A percentile compares a stretch with the other conserved stretches of the same genome.
Conservation (phyloP, 2,888 invertebrate species). For the Sphecodes monilicornis region DNA sequence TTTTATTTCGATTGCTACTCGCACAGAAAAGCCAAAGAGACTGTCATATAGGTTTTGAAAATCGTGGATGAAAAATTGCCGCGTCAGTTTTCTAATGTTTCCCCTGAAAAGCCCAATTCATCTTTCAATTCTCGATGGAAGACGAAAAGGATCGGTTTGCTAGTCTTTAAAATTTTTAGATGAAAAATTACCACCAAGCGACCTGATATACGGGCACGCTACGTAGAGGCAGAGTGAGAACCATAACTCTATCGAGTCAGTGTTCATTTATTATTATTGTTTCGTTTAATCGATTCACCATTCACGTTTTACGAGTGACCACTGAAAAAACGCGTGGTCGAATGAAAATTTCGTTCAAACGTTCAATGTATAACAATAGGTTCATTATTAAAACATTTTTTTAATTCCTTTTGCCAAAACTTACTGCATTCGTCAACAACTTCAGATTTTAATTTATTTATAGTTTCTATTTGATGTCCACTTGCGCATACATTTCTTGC, state of each 20-base stretch:
- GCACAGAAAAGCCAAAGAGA: neutral
- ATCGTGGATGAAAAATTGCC: slow-evolving; percentile 48
- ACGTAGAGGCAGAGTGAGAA: neutral
- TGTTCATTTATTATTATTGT: slow-evolving; percentile 49
- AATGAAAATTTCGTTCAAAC: neutral
- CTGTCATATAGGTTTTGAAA: slow-evolving; percentile 23
- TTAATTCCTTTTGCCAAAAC: too few species aligned
- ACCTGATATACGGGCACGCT: slow-evolving; percentile 14
- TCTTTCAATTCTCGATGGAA: slow-evolving; percentile 43
- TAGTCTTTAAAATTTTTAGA: slow-evolving; percentile 45
- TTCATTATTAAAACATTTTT: too few species aligned
- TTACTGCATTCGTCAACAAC: too few species aligned
- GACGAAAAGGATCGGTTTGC: slow-evolving; percentile 37
- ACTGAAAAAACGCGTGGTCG: neutral
- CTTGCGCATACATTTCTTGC: too few species aligned
- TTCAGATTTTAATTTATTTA: too few species aligned
- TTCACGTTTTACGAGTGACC: slow-evolving; percentile 1
- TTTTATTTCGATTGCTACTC: neutral
- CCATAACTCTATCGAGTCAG: slow-evolving; percentile 20
- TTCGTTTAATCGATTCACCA: slow-evolving; percentile 40
- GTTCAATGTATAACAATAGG: slow-evolving; percentile 50
- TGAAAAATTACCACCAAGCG: slow-evolving; percentile 41
- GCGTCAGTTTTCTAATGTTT: slow-evolving; percentile 14
- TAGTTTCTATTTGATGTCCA: too few species aligned
- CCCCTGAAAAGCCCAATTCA: slow-evolving; percentile 39